Conservation (phyloP, 1,140 invertebrate genomes). For the Pogonomyrmex barbatus region DNA sequence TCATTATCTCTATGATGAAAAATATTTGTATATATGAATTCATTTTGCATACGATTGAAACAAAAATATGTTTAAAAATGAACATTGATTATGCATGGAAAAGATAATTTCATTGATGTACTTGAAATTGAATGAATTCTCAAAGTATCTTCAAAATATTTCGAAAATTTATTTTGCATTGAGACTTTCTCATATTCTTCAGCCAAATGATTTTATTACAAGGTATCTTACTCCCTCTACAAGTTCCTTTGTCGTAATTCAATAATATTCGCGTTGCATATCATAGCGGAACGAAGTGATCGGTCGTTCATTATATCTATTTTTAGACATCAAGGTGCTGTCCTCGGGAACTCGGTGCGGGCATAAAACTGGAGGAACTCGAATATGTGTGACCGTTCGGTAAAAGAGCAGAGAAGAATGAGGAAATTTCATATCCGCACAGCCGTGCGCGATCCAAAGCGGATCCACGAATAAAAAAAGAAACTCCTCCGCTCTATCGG, state of each 20-base stretch:
- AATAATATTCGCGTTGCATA: background rate
- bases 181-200: background rate
- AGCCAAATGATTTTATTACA: background rate
- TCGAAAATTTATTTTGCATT: background rate
- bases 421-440: conserved; percentile 46
- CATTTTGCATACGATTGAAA: background rate
- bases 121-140: too few species aligned
- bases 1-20: background rate
- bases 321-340: conserved; percentile 25
- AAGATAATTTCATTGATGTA: too few species aligned
- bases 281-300: conserved; percentile 22
- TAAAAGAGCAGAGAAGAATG: conserved; percentile 44
- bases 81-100: too few species aligned
- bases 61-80: too few species aligned
- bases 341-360: background rate
- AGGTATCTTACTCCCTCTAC: background rate
- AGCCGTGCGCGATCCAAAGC: background rate
- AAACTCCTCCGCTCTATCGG: conserved; percentile 5
- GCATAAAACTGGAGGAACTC: conserved; percentile 11
- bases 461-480: conserved; percentile 56
- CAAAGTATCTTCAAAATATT: too few species aligned
- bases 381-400: background rate
- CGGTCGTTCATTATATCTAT: conserved; percentile 9
- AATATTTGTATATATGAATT: background rate
- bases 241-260: background rate